Base-by-base conservation (phyloP, 2,797 vertebrate genomes). In the Enteromius radiatus region DNA sequence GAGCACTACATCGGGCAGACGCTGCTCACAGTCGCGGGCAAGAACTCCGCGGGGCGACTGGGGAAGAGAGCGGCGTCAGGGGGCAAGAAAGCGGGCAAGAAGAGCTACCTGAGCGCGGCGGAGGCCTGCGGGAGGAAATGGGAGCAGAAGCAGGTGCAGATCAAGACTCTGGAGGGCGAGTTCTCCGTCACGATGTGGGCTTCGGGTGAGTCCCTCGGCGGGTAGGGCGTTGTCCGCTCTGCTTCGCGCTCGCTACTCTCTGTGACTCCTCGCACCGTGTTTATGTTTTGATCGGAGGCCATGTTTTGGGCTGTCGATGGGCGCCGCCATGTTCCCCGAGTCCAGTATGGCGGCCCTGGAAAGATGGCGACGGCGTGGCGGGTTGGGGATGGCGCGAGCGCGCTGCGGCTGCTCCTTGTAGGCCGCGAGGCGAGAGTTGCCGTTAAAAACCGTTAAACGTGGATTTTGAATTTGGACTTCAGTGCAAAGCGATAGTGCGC, bases 271-370 rank as follows among this genome's bases (percentile, higher is more conserved):
- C 68, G 65, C 38, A 26, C 33, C 71, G 21, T 96, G 97, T 97
- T 97, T 94, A 97, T 97, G 97, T 98, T 97, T 97, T 98, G 97
- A 97, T 96, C 92, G 97, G 97, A 97, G 94, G 97, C 97, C 98
- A 98, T 98, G 97, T 98, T 98, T 91, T 96, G 95, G 95, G 93
- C 95, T 96, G 96, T 96, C 93, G 94, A 95, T 98, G 98, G 98
- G 98, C 98, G 98, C 98, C 98, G 98, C 97, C 98, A 99, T 99
- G 95, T 98, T 99, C 97, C 96, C 97, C 95, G 93, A 96, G 95
- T 96, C 95, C 94, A 95, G 97, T 96, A 98, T 98, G 97, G 97
- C 97, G 96, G 97, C 96, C 97, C 96, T 54, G 95, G 96, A 98
- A 98, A 98, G 93, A 98, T 98, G 98, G 97, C 97, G 95, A 92